phyloP scores from a whole-genome alignment of 2,113 vertebrate species.

The Euleptes europaea region DNA sequence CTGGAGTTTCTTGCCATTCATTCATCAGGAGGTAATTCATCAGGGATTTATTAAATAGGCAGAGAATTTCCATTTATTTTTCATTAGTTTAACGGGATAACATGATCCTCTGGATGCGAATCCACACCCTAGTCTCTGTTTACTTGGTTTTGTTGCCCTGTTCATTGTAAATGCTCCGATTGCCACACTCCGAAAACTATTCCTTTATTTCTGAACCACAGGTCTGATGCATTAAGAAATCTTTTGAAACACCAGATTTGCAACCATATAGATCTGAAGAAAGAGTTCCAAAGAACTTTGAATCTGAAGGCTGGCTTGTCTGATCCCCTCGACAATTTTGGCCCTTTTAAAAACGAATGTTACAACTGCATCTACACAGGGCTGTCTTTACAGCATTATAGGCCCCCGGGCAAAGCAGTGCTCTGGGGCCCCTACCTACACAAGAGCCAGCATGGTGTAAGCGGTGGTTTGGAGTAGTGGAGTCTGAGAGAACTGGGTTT shows the following conservation, averaged over 20 bases:
- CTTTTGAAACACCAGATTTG: background rate
- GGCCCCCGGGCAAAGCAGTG: too few relatives aligned
- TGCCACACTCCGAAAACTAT: background rate
- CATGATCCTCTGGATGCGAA: background rate
- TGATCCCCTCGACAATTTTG: too few relatives aligned
- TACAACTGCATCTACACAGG: too few relatives aligned
- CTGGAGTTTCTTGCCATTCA: background rate
- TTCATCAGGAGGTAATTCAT: background rate
- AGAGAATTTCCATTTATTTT: background rate
- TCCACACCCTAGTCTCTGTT: background rate
- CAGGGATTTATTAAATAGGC: background rate
- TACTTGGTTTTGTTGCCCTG: background rate
- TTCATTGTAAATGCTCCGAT: background rate
- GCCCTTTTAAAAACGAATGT: too few relatives aligned
- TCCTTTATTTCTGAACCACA: background rate
- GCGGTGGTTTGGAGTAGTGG: too few relatives aligned
- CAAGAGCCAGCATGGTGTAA: too few relatives aligned
- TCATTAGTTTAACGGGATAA: constrained; percentile 4
- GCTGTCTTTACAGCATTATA: too few relatives aligned
- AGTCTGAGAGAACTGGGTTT: too few relatives aligned
- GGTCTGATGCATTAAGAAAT: background rate
- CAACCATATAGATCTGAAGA: background rate
- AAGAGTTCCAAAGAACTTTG: too few relatives aligned
- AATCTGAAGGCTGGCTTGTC: too few relatives aligned
- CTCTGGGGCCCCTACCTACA: too few relatives aligned